Evolutionary conservation across 2,888 invertebrate species (phyloP), one percentile per base, ranked within the genome.

Genomic region (Phasia obesa): DNA sequence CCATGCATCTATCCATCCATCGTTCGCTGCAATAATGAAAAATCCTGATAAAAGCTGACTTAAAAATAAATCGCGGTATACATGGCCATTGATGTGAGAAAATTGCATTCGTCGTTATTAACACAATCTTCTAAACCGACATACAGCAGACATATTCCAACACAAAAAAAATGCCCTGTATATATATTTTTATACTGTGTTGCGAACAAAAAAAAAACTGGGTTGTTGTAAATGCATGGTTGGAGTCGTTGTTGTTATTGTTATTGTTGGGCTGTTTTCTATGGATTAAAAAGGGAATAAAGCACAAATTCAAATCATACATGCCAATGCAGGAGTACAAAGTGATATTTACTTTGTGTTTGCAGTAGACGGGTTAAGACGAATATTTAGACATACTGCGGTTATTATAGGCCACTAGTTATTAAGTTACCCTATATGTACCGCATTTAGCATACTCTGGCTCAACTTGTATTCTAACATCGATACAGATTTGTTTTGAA

Each of bases 71-170:
- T 83, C 78, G 70, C 70, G 74, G 53, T 74, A 77, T 74, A 73
- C 82, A 77, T 70, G 83, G 78, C 59, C 70, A 83, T 79, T 83
- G 83, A 79, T 83, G 79, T 70, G 82, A 53, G 75, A 76, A 83
- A 76, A 83, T 79, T 79, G 71, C 71, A 71, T 62, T 79, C 83
- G 75, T 79, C 71, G 71, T 71, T 71, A 71, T 83, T 75, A 76
- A 83, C 83, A 76, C 67, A 74, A 77, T 77, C 70, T 70, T 64
- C 35, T 77, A 64, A 47, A 62, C 62, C 69, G 35, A 55, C 44
- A 70, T 53, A 55, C 70, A 77, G 42, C 70, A 60, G 11, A 69
- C 17, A n/a, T n/a, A n/a, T 60, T 51, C 3, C 2, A 19, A n/a
- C n/a, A 55, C 23, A 44, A 42, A 25, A 44, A 44, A 38, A 38